phyloP scores from a whole-genome alignment of 2,113 vertebrate species.

The Seriola aureovittata region DNA sequence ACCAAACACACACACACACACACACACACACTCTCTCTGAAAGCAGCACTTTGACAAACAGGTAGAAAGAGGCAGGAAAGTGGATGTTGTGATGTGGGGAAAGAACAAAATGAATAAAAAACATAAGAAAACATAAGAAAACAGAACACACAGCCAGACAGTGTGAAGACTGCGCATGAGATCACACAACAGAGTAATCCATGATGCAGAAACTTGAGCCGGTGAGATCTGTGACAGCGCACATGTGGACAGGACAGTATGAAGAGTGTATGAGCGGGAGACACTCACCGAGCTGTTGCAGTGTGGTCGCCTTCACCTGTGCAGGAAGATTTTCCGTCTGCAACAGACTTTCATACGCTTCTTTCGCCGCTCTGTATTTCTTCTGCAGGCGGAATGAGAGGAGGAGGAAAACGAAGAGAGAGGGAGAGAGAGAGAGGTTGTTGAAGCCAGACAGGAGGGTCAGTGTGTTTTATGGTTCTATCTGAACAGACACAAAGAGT shows the following conservation, averaged over 20 bases:
- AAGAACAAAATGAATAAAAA: no score
- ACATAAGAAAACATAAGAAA: no score
- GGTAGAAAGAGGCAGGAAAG: conserved; percentile 11
- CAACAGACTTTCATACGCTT: conserved; percentile 97
- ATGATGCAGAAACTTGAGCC: not conserved
- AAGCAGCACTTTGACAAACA: not conserved
- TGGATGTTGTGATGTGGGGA: not conserved
- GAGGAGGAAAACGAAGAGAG: conserved; percentile 3
- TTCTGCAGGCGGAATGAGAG: conserved; percentile 85
- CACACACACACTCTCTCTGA: not conserved
- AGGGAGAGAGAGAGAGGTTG: conserved; percentile 36
- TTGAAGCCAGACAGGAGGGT: conserved; percentile 75
- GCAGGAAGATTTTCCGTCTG: conserved; percentile 96
- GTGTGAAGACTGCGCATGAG: no score
- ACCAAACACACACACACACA: conserved; percentile 1
- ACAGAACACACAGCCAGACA: not conserved
- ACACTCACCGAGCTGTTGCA: conserved; percentile 97
- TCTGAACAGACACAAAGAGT: conserved; percentile 75
- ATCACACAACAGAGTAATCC: not conserved
- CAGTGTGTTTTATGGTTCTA: conserved; percentile 76
- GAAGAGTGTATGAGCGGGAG: not conserved
- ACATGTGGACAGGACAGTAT: not conserved
- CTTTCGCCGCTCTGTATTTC: conserved; percentile 97
- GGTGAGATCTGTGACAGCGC: not conserved
- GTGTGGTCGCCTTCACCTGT: conserved; percentile 97